Percentiles rank a stretch among this genome's conserved stretches.
These are phyloP conservation scores for Hymenochirus boettgeri DNA, from an alignment of 2,113 vertebrate species.

Conservation along the genomic window DNA sequence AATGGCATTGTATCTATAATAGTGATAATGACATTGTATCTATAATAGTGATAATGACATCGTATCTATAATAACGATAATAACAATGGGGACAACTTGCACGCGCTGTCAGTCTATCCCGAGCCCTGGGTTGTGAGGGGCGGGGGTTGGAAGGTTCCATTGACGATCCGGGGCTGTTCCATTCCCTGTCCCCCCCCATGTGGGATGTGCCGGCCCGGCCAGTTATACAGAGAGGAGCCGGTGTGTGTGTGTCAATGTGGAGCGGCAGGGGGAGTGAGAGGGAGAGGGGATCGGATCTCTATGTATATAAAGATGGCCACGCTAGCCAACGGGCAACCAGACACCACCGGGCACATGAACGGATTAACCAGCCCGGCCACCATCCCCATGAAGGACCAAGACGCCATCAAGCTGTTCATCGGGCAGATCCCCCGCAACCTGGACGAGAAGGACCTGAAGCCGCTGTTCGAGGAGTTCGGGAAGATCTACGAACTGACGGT, in stretches of 20 bases:
- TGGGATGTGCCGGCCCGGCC: slow-evolving; percentile 75
- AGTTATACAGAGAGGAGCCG: slow-evolving; percentile 98
- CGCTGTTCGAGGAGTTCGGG: slow-evolving; percentile 98
- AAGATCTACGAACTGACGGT: slow-evolving; percentile 99
- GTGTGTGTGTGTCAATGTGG: slow-evolving; percentile 86
- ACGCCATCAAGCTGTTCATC: slow-evolving; percentile 99
- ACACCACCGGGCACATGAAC: slow-evolving; percentile 96
- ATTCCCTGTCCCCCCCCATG: slow-evolving; percentile 58
- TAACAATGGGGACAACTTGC: too few relatives aligned
- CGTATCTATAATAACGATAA: too few relatives aligned
- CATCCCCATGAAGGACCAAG: slow-evolving; percentile 99
- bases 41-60: too few relatives aligned
- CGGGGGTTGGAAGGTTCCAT: slow-evolving; percentile 39
- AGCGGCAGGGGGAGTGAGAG: slow-evolving; percentile 72
- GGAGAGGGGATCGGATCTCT: slow-evolving; percentile 50
- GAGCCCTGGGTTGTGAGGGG: too few relatives aligned
- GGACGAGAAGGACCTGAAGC: slow-evolving; percentile 98
- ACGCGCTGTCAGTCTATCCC: too few relatives aligned
- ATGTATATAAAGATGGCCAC: slow-evolving; percentile 98
- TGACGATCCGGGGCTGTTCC: slow-evolving; percentile 45
- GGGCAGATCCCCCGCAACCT: slow-evolving; percentile 99
- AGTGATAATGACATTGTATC: too few relatives aligned
- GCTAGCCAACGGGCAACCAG: slow-evolving; percentile 98
- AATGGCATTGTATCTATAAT: too few relatives aligned
- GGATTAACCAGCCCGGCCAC: slow-evolving; percentile 97